Conservation (phyloP, 2,113 vertebrate species). For the Mobula birostris region DNA sequence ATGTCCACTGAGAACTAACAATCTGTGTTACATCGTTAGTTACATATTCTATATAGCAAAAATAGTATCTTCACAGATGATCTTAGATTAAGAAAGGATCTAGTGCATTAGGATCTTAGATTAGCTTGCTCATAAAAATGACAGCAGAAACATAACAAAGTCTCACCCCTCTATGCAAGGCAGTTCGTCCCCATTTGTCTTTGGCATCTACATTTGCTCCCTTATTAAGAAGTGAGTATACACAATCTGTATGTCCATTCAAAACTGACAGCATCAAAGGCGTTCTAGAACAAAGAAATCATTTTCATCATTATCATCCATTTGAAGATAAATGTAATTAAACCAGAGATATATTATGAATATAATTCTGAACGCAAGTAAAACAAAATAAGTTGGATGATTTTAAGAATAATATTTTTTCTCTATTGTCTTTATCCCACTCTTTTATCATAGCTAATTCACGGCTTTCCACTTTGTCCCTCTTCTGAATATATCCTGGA, state of each 20-base stretch:
- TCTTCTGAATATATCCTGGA: too few species aligned
- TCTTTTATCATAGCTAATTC: too few species aligned
- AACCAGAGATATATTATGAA: too few species aligned
- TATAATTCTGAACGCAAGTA: not conserved
- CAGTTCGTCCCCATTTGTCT: slow-evolving; percentile 92
- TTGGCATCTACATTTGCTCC: slow-evolving; percentile 91
- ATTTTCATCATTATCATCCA: not conserved
- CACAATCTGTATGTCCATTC: slow-evolving; percentile 92
- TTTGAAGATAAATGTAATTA: too few species aligned
- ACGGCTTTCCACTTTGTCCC: too few species aligned
- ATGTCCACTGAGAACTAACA: not conserved
- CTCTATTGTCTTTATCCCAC: too few species aligned
- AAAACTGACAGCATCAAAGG: slow-evolving; percentile 93
- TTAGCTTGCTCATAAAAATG: not conserved
- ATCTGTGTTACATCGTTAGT: not conserved
- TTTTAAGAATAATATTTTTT: too few species aligned
- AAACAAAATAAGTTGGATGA: too few species aligned
- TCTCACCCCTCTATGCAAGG: slow-evolving; percentile 88
- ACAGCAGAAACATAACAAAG: not conserved
- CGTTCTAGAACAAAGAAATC: slow-evolving; percentile 61
- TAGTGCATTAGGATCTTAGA: too few species aligned
- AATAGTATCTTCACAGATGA: not conserved
- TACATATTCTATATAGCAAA: not conserved
- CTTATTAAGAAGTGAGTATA: slow-evolving; percentile 89
- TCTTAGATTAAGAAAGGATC: not conserved